These are phyloP conservation scores for Drosophila melanosoma DNA, from an alignment of 2,888 invertebrate genomes.

Conservation along the genomic window DNA sequence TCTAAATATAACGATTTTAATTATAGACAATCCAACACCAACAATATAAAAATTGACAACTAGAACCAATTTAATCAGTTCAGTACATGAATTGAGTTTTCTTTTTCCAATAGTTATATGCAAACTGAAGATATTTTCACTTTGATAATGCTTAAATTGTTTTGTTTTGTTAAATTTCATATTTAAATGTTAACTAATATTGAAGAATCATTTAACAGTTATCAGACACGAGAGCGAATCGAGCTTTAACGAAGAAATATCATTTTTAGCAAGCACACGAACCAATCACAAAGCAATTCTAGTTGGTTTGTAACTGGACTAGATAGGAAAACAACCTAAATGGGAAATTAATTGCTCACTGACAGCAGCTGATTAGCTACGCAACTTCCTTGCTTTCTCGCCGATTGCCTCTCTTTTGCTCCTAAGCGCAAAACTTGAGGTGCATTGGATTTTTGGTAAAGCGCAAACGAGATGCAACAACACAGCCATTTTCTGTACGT, in stretches of 20 bases:
- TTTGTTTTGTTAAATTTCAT: no score
- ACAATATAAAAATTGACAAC: background rate
- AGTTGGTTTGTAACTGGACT: conserved; percentile 9
- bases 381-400: background rate
- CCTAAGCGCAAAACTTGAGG: background rate
- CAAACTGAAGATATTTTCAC: background rate
- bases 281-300: background rate
- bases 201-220: background rate
- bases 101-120: background rate
- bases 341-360: conserved; percentile 17
- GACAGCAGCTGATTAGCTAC: conserved; percentile 25
- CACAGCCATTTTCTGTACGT: conserved; percentile 57
- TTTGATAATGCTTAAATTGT: background rate
- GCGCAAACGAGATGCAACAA: conserved; percentile 38
- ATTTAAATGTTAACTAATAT: background rate
- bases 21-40: conserved; percentile 1
- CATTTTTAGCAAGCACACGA: conserved; percentile 2
- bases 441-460: background rate
- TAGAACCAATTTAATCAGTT: conserved; percentile 7
- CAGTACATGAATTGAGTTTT: background rate
- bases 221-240: background rate
- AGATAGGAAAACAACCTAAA: background rate
- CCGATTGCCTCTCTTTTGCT: conserved; percentile 30
- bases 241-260: conserved; percentile 26
- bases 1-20: conserved; percentile 31